Evolutionary conservation across 2,888 invertebrate species (phyloP).

Genomic region (Zelleria hepariella): DNA sequence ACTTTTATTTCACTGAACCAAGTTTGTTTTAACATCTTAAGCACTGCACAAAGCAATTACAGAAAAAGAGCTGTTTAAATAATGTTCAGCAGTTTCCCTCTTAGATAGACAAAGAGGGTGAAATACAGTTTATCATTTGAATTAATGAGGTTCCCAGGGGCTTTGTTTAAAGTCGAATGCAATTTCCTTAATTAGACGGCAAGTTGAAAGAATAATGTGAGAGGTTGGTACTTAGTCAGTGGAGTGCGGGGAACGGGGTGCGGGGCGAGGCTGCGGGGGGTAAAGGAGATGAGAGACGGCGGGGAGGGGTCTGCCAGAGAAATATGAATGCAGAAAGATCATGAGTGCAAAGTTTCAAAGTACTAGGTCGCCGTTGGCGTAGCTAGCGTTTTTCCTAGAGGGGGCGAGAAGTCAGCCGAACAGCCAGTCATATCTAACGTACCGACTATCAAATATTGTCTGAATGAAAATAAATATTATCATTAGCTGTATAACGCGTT

Average conservation of each 20-base stretch:
- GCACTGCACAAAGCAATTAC: not conserved
- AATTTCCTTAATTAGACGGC: conserved; percentile 51
- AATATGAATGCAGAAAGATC: conserved; percentile 2
- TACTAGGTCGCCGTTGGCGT: not conserved
- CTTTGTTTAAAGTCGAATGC: conserved; percentile 50
- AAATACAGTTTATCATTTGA: conserved; percentile 25
- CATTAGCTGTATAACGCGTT: too few relatives aligned
- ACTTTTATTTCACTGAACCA: not conserved
- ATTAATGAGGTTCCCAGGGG: conserved; percentile 31
- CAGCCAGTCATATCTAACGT: too few relatives aligned
- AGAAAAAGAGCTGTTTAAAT: not conserved
- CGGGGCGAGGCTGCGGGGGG: conserved; percentile 11
- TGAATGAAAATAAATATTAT: too few relatives aligned
- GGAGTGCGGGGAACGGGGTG: conserved; percentile 8
- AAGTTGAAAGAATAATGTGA: conserved; percentile 47
- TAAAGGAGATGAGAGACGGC: not conserved
- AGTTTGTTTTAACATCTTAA: not conserved
- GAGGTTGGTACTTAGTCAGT: conserved; percentile 28
- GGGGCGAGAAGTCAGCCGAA: too few relatives aligned
- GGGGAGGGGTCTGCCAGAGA: not conserved
- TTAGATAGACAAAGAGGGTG: conserved; percentile 8
- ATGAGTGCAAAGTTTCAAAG: conserved; percentile 2
- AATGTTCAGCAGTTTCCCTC: not conserved
- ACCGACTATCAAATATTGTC: too few relatives aligned
- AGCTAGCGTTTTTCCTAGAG: too few relatives aligned